Percentiles rank a stretch among this genome's conserved stretches.
Conservation (phyloP, 2,797 vertebrate genomes). For the Florisuga fusca region DNA sequence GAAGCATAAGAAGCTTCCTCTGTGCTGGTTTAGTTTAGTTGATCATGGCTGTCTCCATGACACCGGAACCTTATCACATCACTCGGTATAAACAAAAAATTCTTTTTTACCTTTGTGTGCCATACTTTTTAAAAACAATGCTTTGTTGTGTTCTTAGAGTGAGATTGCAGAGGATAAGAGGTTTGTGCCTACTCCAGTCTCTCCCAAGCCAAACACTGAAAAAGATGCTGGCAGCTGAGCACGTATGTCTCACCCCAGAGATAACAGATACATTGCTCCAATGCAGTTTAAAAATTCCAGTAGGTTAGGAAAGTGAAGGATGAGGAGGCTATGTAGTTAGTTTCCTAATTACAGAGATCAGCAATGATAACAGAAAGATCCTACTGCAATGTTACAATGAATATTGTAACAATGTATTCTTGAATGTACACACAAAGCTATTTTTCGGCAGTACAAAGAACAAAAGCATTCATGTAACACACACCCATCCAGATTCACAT, state of each 20-base stretch:
- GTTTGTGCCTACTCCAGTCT: not conserved
- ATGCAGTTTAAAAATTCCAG: not conserved
- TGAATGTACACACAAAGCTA: not conserved
- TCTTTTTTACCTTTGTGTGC: not conserved
- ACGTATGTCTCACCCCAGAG: not conserved
- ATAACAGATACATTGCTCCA: not conserved
- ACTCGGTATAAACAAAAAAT: not conserved
- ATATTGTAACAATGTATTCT: not conserved
- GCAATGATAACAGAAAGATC: not conserved
- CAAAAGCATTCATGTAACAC: not conserved
- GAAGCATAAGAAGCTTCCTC: not conserved
- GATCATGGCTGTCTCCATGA: not conserved
- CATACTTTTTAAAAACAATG: not conserved
- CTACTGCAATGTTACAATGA: not conserved
- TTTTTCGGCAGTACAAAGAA: not conserved
- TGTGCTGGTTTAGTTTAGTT: not conserved
- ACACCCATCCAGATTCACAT: not conserved
- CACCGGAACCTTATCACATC: not conserved
- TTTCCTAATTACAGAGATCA: not conserved
- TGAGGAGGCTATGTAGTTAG: not conserved
- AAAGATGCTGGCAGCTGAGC: not conserved
- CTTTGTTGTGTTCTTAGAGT: not conserved
- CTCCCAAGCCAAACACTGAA: not conserved
- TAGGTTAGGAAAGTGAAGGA: not conserved
- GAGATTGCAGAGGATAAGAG: not conserved